These are phyloP conservation scores for Ploceus nigricollis DNA, from an alignment of 2,113 vertebrate species.

Conservation along the genomic window DNA sequence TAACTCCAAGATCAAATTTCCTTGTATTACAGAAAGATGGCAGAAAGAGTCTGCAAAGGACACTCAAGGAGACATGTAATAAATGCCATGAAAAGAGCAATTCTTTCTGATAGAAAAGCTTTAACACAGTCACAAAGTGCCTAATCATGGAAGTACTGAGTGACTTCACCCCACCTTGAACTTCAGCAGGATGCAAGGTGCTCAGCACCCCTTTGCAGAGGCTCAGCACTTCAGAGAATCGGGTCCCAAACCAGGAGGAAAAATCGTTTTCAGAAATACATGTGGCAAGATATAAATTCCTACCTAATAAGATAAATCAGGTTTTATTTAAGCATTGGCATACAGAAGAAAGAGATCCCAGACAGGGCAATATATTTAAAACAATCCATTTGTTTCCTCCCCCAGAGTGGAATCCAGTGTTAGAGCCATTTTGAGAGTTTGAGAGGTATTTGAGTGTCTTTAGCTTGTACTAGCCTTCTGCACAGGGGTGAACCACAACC, in stretches of 20 bases:
- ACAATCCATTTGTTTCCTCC: slow-evolving; percentile 34
- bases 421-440: slow-evolving; percentile 1
- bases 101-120: slow-evolving; percentile 49
- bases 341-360: slow-evolving; percentile 49
- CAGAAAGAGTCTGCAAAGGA: slow-evolving; percentile 62
- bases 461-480: not conserved
- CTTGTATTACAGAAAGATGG: slow-evolving; percentile 62
- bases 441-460: not conserved
- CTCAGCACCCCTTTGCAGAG: not conserved
- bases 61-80: slow-evolving; percentile 53
- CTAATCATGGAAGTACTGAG: slow-evolving; percentile 41
- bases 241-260: slow-evolving; percentile 9
- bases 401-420: slow-evolving; percentile 1
- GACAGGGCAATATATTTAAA: slow-evolving; percentile 34
- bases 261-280: slow-evolving; percentile 8
- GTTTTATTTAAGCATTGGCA: slow-evolving; percentile 39
- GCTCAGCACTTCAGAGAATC: slow-evolving; percentile 4
- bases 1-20: slow-evolving; percentile 62
- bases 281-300: slow-evolving; percentile 30
- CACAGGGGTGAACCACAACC: not conserved
- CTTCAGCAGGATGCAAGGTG: not conserved
- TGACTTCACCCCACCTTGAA: slow-evolving; percentile 9
- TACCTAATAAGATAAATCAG: slow-evolving; percentile 61
- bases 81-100: slow-evolving; percentile 44
- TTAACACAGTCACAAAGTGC: slow-evolving; percentile 48